Base-by-base conservation (phyloP, 2,888 invertebrate genomes). In the Dicycla oo region DNA sequence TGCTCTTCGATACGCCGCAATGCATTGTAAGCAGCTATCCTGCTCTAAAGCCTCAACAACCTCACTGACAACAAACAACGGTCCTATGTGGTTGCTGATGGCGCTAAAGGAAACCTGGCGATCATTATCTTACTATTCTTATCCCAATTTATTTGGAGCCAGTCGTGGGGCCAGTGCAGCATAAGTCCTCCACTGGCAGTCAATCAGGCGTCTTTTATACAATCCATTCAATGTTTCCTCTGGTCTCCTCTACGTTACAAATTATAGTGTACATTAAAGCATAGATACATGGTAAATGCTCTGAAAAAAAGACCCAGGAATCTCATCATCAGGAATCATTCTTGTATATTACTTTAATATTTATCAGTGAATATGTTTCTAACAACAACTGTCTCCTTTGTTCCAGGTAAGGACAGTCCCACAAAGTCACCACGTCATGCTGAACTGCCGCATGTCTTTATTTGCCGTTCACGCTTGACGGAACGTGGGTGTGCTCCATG, bases 381-480 rank as follows among this genome's bases (percentile, higher is more conserved):
- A 71, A 74, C 10, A 69, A 69, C 0, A 26, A 13, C 18, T 0
- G 53, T 75, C 38, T 75, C 45, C 73, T 69, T 87, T 86, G 86
- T 92, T 90, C 1, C 90, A 92, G 90, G 91, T 91, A 90, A 84
- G 68, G 67, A 84, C 73, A 70, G 61, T 78, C 76, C 13, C 65
- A 56, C 1, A 63, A 51, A 5, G 8, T 6, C 26, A 49, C 0
- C 6, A 6, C 7, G 51, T 75, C 71, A 67, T 88, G 87, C 90
- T 78, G 88, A 89, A 86, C 86, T 0, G 49, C 77, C 84, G 78
- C 67, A 83, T 79, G 80, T 83, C 86, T 86, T 86, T 89, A 92
- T 92, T 93, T 91, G 89, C 88, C 82, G 88, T 89, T 87, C 89
- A 90, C 91, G 91, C 88, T 89, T 82, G 78, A 73, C 69, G 81